Conservation (phyloP, 2,113 vertebrate genomes). For the Spea bombifrons region DNA sequence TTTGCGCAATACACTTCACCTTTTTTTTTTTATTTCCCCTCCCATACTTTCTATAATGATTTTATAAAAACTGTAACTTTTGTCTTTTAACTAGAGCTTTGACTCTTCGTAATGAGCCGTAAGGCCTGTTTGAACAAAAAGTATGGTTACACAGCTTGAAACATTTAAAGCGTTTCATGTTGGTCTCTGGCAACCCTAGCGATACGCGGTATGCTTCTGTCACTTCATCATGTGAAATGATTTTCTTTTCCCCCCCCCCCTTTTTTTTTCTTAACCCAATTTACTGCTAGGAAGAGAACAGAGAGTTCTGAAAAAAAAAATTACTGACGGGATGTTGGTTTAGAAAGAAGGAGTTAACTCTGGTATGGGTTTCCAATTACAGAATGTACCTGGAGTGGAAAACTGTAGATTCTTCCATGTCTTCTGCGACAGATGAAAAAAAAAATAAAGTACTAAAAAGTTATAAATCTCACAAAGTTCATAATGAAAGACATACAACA, state of each 20-base stretch:
- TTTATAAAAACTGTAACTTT: slow-evolving; percentile 53
- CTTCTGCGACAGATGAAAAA: slow-evolving; percentile 1
- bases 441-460: slow-evolving; percentile 22
- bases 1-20: too few species aligned
- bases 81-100: slow-evolving; percentile 59
- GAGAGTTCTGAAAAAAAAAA: slow-evolving; percentile 41
- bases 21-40: not conserved
- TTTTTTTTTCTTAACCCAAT: slow-evolving; percentile 20
- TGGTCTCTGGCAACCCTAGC: slow-evolving; percentile 58
- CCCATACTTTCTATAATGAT: slow-evolving; percentile 50
- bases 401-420: slow-evolving; percentile 45
- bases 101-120: slow-evolving; percentile 57
- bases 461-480: not conserved
- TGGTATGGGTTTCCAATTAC: slow-evolving; percentile 55
- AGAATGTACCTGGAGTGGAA: slow-evolving; percentile 54
- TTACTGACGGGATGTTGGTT: slow-evolving; percentile 40
- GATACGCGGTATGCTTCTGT: slow-evolving; percentile 59
- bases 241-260: slow-evolving; percentile 52
- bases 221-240: slow-evolving; percentile 64
- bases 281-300: slow-evolving; percentile 2
- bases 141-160: slow-evolving; percentile 65
- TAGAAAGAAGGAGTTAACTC: slow-evolving; percentile 47
- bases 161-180: slow-evolving; percentile 65
- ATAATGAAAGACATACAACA: not conserved
- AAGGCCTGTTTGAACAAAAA: slow-evolving; percentile 58